These are phyloP conservation scores for Zosterops lateralis DNA, from an alignment of 2,113 vertebrate genomes.

Conservation along the genomic window DNA sequence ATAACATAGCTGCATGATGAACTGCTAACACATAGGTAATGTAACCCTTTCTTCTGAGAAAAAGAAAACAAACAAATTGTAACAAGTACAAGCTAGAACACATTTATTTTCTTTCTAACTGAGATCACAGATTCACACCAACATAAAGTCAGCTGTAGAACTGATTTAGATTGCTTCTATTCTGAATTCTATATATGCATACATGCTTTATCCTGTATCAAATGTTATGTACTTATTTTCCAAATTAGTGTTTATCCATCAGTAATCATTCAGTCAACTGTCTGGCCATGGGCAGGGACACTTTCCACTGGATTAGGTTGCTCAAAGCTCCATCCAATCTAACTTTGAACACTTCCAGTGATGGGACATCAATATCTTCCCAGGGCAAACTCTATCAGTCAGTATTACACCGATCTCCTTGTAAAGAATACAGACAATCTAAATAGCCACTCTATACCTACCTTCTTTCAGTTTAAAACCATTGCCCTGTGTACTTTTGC, in stretches of 20 bases:
- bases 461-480: neutral
- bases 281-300: accelerated
- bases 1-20: neutral
- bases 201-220: neutral
- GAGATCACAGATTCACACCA: neutral
- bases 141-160: neutral
- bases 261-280: neutral
- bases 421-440: neutral
- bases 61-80: neutral
- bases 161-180: neutral
- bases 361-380: no score
- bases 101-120: neutral
- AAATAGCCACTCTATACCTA: neutral
- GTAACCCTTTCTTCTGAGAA: neutral
- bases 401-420: accelerated
- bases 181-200: neutral
- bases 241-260: neutral
- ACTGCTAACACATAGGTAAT: neutral
- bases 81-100: neutral
- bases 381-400: neutral
- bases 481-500: accelerated
- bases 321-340: neutral
- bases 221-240: neutral
- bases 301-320: neutral
- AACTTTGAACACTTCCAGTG: neutral